These are phyloP conservation scores for Germaria angustata DNA, from an alignment of 2,888 invertebrate genomes.

Conservation along the genomic window DNA sequence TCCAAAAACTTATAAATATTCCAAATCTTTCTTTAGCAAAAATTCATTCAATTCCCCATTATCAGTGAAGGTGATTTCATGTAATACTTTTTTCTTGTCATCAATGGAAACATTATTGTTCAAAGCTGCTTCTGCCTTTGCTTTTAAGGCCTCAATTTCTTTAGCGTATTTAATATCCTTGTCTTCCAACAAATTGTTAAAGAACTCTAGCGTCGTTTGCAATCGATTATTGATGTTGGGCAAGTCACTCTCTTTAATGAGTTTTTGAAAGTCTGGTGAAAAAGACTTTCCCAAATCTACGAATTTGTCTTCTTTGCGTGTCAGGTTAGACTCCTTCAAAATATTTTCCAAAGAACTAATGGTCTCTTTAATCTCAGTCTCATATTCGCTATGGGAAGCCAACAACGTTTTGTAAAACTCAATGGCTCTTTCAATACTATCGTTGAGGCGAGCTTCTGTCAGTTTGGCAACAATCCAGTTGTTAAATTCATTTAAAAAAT, in stretches of 20 bases:
- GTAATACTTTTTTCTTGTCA: slow-evolving; percentile 71
- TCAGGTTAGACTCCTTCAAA: slow-evolving; percentile 68
- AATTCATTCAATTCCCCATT: slow-evolving; percentile 70
- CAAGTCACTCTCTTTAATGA: slow-evolving; percentile 69
- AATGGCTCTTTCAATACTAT: slow-evolving; percentile 69
- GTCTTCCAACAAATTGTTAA: slow-evolving; percentile 69
- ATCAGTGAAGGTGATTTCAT: slow-evolving; percentile 70
- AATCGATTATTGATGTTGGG: slow-evolving; percentile 70
- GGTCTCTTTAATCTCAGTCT: slow-evolving; percentile 69
- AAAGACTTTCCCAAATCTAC: slow-evolving; percentile 69
- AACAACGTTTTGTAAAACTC: slow-evolving; percentile 70
- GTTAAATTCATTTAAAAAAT: slow-evolving; percentile 72
- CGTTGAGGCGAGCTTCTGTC: slow-evolving; percentile 69
- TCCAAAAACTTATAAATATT: slow-evolving; percentile 67
- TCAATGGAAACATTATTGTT: slow-evolving; percentile 67
- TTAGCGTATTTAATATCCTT: slow-evolving; percentile 64
- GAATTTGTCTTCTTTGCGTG: slow-evolving; percentile 69
- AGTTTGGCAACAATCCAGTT: slow-evolving; percentile 68
- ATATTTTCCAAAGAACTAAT: slow-evolving; percentile 68
- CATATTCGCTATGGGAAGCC: slow-evolving; percentile 46
- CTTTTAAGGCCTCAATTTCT: slow-evolving; percentile 71
- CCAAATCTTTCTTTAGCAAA: slow-evolving; percentile 71
- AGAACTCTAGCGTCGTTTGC: slow-evolving; percentile 70
- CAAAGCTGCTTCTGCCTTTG: slow-evolving; percentile 69
- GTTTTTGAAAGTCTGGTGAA: slow-evolving; percentile 69